A percentile compares a stretch with the other conserved stretches of the same genome.
Conservation (phyloP, 1,140 invertebrate species). For the Pristionchus pacificus region DNA sequence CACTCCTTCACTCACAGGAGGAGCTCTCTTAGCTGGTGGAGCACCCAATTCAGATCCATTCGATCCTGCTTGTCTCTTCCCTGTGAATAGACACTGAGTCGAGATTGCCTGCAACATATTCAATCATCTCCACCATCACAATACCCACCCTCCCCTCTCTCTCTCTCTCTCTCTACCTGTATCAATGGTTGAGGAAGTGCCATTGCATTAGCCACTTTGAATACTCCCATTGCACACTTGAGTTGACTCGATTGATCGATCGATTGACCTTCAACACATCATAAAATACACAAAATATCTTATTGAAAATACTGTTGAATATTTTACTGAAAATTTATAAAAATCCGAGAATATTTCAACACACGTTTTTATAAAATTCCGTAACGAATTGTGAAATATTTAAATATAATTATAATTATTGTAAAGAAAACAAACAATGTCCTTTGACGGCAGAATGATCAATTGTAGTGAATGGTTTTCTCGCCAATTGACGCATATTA, state of each 20-base stretch:
- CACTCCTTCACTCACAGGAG: not conserved
- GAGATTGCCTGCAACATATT: not conserved
- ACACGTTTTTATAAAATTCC: not conserved
- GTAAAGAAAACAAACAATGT: too few relatives aligned
- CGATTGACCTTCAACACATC: not conserved
- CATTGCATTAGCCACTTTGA: not conserved
- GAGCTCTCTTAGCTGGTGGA: not conserved
- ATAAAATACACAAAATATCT: not conserved
- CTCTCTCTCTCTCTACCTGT: not conserved
- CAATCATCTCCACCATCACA: not conserved
- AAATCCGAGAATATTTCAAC: not conserved
- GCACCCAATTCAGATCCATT: not conserved
- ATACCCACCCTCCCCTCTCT: not conserved
- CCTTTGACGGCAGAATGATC: too few relatives aligned
- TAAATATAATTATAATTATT: too few relatives aligned
- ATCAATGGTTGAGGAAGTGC: not conserved
- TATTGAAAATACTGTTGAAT: not conserved
- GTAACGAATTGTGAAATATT: not conserved
- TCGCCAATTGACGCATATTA: too few relatives aligned
- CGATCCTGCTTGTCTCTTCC: not conserved
- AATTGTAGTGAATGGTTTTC: too few relatives aligned
- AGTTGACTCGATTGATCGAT: not conserved
- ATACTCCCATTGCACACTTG: not conserved
- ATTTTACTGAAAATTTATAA: not conserved
- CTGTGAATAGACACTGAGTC: not conserved